Evolutionary conservation across 1,140 invertebrate genomes (phyloP).

Genomic region (Bombus superbus): DNA sequence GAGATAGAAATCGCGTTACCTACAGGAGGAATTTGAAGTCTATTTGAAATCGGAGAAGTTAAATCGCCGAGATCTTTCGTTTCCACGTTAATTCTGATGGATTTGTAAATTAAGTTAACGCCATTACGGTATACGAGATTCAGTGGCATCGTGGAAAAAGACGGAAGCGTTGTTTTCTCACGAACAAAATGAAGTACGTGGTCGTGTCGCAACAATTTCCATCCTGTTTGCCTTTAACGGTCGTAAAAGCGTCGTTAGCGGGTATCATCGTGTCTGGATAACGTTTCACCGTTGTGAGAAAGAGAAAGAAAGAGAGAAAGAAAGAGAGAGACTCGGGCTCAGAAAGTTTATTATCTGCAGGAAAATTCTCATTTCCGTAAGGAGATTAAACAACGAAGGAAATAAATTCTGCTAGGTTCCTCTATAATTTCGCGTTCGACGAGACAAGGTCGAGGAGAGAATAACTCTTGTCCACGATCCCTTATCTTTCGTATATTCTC

Average conservation of each 20-base stretch:
- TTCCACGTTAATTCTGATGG: background rate
- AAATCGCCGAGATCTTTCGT: background rate
- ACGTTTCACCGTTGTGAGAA: background rate
- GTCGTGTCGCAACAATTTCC: background rate
- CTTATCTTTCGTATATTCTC: background rate
- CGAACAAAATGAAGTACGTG: background rate
- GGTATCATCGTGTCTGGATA: background rate
- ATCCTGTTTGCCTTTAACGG: conserved; percentile 26
- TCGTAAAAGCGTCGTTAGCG: conserved; percentile 28
- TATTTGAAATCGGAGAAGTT: background rate
- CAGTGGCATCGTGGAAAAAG: background rate
- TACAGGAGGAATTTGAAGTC: background rate
- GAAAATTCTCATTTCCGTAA: conserved; percentile 31
- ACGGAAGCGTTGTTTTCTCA: background rate
- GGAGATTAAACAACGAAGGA: conserved; percentile 22
- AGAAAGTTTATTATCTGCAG: background rate
- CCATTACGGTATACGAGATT: background rate
- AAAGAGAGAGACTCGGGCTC: background rate
- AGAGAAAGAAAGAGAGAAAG: background rate
- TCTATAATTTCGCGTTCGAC: conserved; percentile 9
- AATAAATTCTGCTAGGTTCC: background rate
- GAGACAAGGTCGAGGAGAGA: background rate
- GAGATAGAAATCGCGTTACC: background rate
- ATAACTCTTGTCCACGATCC: background rate
- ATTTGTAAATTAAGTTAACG: background rate